Base-by-base conservation (phyloP, 2,113 vertebrate species). In the Chloropsis cyanopogon region DNA sequence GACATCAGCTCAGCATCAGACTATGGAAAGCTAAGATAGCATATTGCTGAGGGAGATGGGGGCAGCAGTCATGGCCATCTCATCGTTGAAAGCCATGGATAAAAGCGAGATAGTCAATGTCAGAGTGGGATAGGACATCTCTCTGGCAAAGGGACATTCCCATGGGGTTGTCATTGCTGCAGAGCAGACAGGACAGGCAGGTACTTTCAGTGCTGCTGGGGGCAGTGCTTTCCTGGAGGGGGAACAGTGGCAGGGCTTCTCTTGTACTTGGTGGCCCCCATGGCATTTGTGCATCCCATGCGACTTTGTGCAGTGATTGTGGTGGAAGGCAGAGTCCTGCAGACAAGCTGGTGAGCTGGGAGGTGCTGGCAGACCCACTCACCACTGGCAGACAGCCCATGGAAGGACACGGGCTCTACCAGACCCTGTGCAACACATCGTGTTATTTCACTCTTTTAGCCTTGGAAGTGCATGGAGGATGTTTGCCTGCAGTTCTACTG, bases 361-460 rank as follows among this genome's bases (percentile, higher is more conserved):
- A 88, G 19, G 8, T 56, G 59, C 60, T 46, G 35, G 52, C 68
- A 50, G 52, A 64, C 12, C 8, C 39, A 29, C 4, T 42, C 9
- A 7, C 11, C 2, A 2, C 31, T 8, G 8, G n/a, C 50, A 73
- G 42, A 18, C 33, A 88, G 60, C 19, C 16, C 17, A 3, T 10
- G 41, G 39, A n/a, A 87, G 14, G 28, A 59, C 1, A 0, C 2
- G 12, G 23, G 8, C 5, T 75, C 22, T 88, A 23, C 18, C 24
- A 69, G 41, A 20, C 6, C 18, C n/a, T 1, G 8, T 26, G 26
- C 33, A 78, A 33, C 10, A 35, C 0, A 1, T 39, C 0, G 0
- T 22, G 8, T 29, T 80, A 3, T 63, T 87, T 85, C 44, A 11
- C 12, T 50, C 25, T 47, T 84, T 64, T 25, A 52, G 53, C 26